These are phyloP conservation scores for Cactoblastis cactorum DNA, from an alignment of 2,888 invertebrate species.

Conservation along the genomic window DNA sequence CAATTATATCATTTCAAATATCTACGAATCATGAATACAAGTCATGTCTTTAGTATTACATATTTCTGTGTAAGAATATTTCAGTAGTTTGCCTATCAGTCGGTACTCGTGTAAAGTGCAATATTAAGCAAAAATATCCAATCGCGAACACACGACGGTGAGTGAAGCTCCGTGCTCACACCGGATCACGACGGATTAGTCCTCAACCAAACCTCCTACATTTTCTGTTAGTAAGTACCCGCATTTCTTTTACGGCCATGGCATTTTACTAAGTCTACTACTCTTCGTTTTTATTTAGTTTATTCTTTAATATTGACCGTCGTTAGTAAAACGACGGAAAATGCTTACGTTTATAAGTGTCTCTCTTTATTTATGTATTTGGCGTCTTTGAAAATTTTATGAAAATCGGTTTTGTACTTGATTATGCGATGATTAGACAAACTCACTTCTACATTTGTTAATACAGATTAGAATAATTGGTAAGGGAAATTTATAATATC, in stretches of 20 bases:
- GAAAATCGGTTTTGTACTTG: too few species aligned
- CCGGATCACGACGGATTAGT: conserved; percentile 6
- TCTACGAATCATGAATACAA: too few species aligned
- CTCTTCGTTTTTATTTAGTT: neutral
- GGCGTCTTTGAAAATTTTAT: too few species aligned
- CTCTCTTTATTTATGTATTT: neutral
- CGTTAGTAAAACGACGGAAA: neutral
- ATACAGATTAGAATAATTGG: too few species aligned
- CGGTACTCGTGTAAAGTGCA: neutral
- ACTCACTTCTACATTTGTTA: too few species aligned
- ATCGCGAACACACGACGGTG: neutral
- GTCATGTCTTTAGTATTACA: too few species aligned
- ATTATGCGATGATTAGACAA: too few species aligned
- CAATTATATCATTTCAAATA: too few species aligned
- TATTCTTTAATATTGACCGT: neutral
- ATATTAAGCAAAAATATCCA: neutral
- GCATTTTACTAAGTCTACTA: neutral
- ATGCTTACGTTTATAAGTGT: too few species aligned
- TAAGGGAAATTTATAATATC: too few species aligned
- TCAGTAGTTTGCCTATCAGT: neutral
- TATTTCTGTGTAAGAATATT: neutral
- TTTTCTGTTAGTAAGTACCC: neutral
- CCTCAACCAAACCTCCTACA: neutral
- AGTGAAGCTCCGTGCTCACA: conserved; percentile 2
- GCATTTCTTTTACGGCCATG: neutral